Conservation (phyloP, 1,140 invertebrate genomes). For the Diorhabda carinulata region DNA sequence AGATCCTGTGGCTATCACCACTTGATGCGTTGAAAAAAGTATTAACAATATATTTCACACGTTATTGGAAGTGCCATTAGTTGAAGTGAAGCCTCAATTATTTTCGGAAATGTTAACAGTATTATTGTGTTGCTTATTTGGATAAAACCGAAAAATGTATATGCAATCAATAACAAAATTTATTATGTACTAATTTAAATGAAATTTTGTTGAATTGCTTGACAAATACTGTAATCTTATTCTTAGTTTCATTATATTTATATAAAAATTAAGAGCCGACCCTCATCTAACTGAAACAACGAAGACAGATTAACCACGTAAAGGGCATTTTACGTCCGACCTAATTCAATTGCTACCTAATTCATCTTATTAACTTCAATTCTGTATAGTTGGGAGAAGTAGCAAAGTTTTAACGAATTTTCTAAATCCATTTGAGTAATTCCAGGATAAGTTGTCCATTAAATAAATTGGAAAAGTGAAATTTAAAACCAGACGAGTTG, state of each 20-base stretch:
- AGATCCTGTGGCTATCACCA: not conserved
- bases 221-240: too few relatives aligned
- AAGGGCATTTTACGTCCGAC: conserved; percentile 16
- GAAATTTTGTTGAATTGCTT: too few relatives aligned
- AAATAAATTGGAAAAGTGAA: conserved; percentile 18
- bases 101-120: not conserved
- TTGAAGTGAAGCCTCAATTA: not conserved
- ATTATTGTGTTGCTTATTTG: not conserved
- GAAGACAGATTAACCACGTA: conserved; percentile 26
- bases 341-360: conserved; percentile 26
- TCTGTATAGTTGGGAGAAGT: not conserved
- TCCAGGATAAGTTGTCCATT: conserved; percentile 11
- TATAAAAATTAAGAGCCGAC: too few relatives aligned
- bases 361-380: conserved; percentile 24
- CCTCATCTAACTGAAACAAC: conserved; percentile 20
- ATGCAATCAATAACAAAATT: too few relatives aligned
- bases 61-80: not conserved
- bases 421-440: conserved; percentile 3
- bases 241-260: too few relatives aligned
- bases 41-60: not conserved
- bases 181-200: too few relatives aligned
- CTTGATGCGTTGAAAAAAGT: not conserved
- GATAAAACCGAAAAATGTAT: too few relatives aligned
- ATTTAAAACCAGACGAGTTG: conserved; percentile 15
- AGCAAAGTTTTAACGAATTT: not conserved